Percentiles rank a stretch among this genome's conserved stretches.
Conservation (phyloP, 2,888 invertebrate species). For the Cyrtodaria siliqua region DNA sequence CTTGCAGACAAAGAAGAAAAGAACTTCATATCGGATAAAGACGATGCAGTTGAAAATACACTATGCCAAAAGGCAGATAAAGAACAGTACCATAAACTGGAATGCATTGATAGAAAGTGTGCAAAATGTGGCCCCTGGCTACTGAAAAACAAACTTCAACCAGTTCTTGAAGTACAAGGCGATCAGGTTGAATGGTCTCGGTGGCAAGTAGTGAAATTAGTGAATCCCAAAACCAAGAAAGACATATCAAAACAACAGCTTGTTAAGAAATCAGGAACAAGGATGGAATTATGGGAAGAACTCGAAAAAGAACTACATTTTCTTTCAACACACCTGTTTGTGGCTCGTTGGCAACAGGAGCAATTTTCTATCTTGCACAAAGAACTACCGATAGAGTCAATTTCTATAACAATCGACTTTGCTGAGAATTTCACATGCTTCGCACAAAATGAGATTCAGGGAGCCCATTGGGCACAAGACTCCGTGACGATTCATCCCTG, state of each 20-base stretch:
- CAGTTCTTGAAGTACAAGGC: background rate
- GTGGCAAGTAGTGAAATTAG: conserved; percentile 20
- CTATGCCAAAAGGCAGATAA: conserved; percentile 20
- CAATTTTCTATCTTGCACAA: conserved; percentile 33
- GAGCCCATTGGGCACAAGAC: no score
- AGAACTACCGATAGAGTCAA: conserved; percentile 15
- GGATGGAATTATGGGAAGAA: conserved; percentile 18
- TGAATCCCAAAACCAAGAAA: conserved; percentile 44
- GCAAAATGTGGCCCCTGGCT: background rate
- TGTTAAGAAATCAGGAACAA: conserved; percentile 6
- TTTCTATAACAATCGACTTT: conserved; percentile 42
- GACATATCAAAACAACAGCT: conserved; percentile 29
- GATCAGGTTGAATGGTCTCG: conserved; percentile 1
- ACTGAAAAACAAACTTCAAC: conserved; percentile 4
- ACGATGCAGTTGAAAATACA: conserved; percentile 8
- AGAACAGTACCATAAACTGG: conserved; percentile 5
- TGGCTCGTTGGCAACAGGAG: conserved; percentile 41
- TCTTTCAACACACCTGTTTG: conserved; percentile 36
- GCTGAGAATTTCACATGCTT: conserved; percentile 52
- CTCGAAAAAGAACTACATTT: conserved; percentile 27
- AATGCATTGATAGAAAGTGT: conserved; percentile 7
- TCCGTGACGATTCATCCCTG: conserved; percentile 54
- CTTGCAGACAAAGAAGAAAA: conserved; percentile 5
- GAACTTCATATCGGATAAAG: conserved; percentile 5
- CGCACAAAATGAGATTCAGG: conserved; percentile 53